These are phyloP conservation scores for Amia ocellicauda DNA, from an alignment of 2,113 vertebrate species.

Conservation along the genomic window DNA sequence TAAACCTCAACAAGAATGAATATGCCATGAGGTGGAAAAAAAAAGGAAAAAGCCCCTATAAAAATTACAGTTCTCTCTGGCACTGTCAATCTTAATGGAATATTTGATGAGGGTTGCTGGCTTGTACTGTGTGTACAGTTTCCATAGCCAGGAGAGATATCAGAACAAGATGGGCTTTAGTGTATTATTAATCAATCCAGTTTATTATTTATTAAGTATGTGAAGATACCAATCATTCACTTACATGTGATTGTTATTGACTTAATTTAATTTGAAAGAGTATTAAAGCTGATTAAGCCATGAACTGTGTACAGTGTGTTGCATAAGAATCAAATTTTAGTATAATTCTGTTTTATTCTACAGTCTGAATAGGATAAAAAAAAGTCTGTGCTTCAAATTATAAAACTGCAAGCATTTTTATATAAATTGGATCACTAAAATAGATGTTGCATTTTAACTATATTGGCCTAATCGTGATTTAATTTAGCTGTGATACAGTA, in stretches of 20 bases:
- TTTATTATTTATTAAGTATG: background rate
- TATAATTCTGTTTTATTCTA: too few relatives aligned
- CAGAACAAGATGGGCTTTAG: background rate
- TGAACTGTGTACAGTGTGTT: background rate
- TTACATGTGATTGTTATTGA: background rate
- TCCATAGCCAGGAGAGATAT: background rate
- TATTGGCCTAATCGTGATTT: too few relatives aligned
- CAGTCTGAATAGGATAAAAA: too few relatives aligned
- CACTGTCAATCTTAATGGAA: conserved; percentile 7
- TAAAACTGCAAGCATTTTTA: too few relatives aligned
- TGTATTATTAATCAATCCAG: background rate
- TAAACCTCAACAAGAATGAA: too few relatives aligned
- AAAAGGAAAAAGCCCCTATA: background rate
- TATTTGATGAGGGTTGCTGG: background rate
- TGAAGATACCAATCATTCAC: background rate
- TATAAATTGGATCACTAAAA: too few relatives aligned
- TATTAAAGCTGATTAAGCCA: background rate
- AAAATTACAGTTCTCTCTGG: conserved; percentile 5
- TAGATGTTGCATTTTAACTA: too few relatives aligned
- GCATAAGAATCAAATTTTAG: too few relatives aligned
- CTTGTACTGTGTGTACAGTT: background rate
- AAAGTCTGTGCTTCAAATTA: too few relatives aligned
- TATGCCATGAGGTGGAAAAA: background rate
- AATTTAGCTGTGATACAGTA: too few relatives aligned
- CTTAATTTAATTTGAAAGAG: background rate